Evolutionary conservation across 1,140 invertebrate species (phyloP).

Genomic region (Glossosoma conforme): DNA sequence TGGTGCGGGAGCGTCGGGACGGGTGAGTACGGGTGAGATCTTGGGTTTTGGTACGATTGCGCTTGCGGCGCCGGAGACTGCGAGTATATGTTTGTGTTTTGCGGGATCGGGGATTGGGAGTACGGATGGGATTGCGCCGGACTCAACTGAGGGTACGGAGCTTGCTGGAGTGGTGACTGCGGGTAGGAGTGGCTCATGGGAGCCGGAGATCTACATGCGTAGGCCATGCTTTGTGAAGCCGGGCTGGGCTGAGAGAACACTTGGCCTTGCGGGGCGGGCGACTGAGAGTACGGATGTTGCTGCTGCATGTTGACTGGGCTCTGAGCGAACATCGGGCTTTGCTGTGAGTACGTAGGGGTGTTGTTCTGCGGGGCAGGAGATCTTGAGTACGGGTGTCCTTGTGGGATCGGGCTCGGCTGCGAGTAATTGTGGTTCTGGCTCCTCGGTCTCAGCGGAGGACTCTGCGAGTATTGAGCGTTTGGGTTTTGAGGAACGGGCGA

Average conservation of each 20-base stretch:
- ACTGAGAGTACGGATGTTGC: slow-evolving; percentile 32
- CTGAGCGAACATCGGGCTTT: slow-evolving; percentile 43
- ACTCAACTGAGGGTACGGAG: slow-evolving; percentile 40
- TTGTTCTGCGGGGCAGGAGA: slow-evolving; percentile 34
- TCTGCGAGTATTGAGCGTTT: slow-evolving; percentile 32
- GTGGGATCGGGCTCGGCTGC: slow-evolving; percentile 28
- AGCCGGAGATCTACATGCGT: slow-evolving; percentile 27
- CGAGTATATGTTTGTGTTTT: slow-evolving; percentile 22
- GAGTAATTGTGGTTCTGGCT: slow-evolving; percentile 32
- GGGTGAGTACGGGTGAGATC: slow-evolving; percentile 22
- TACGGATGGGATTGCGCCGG: slow-evolving; percentile 40
- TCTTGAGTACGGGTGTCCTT: slow-evolving; percentile 31
- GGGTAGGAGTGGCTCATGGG: slow-evolving; percentile 35
- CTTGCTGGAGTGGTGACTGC: slow-evolving; percentile 34
- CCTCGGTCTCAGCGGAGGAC: slow-evolving; percentile 36
- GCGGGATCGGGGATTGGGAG: slow-evolving; percentile 44
- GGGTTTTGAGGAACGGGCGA: slow-evolving; percentile 37
- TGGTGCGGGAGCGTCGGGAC: slow-evolving; percentile 16
- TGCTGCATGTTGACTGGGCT: slow-evolving; percentile 39
- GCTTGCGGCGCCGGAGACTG: slow-evolving; percentile 25
- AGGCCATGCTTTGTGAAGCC: slow-evolving; percentile 28
- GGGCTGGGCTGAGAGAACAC: slow-evolving; percentile 33
- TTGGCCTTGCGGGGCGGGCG: slow-evolving; percentile 28
- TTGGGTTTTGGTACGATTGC: slow-evolving; percentile 19
- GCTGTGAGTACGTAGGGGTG: slow-evolving; percentile 29